Conservation (phyloP, 1,140 invertebrate genomes). For the Papilio xuthus region DNA sequence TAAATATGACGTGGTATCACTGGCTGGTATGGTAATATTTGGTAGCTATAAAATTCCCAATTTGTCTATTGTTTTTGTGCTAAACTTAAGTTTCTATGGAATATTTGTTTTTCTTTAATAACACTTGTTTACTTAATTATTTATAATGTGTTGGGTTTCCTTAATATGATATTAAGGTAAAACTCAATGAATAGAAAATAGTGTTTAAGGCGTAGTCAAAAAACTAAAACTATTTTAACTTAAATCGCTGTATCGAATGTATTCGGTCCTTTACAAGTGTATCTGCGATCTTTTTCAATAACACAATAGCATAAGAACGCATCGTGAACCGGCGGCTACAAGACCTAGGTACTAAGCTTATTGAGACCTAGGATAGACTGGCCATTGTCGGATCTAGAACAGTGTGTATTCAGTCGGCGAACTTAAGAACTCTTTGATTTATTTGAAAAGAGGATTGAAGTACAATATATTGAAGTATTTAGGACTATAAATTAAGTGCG, state of each 20-base stretch:
- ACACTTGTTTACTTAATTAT: too few species aligned
- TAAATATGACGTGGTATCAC: not conserved
- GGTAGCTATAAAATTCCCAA: not conserved
- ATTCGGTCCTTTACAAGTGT: not conserved
- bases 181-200: too few species aligned
- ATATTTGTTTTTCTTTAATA: too few species aligned
- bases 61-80: not conserved
- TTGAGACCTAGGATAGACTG: not conserved
- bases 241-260: not conserved
- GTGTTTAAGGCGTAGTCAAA: too few species aligned
- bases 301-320: slow-evolving; percentile 43
- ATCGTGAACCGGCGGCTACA: not conserved
- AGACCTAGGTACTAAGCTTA: not conserved
- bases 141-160: too few species aligned
- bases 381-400: not conserved
- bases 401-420: not conserved
- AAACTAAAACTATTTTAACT: not conserved
- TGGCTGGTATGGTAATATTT: not conserved
- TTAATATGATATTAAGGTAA: too few species aligned
- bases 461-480: too few species aligned
- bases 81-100: too few species aligned
- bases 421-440: not conserved
- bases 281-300: slow-evolving; percentile 44
- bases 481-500: too few species aligned
- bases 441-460: not conserved